A percentile compares a stretch with the other conserved stretches of the same genome.
Conservation (phyloP, 2,797 vertebrate genomes). For the Stomatorhinus walkeri region DNA sequence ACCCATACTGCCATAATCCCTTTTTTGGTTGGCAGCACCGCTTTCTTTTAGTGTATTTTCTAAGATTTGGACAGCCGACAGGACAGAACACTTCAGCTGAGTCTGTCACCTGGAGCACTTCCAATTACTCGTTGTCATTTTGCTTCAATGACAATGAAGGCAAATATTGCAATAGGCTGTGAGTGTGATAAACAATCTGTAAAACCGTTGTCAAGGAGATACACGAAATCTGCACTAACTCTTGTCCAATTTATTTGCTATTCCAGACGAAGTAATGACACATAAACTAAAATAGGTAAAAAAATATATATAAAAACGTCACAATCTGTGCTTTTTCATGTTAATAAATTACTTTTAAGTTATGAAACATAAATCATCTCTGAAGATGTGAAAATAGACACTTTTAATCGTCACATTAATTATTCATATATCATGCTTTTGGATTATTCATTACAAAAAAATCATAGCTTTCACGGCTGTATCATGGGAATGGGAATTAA, state of each 20-base stretch:
- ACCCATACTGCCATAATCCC: background rate
- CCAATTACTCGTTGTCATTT: conserved; percentile 14
- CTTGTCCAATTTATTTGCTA: background rate
- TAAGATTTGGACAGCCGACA: background rate
- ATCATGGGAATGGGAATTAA: background rate
- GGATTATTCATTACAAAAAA: background rate
- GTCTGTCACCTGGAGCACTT: background rate
- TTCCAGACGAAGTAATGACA: background rate
- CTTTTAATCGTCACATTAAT: background rate
- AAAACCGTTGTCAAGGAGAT: background rate
- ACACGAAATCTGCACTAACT: background rate
- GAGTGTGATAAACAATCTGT: background rate
- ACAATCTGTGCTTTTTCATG: background rate
- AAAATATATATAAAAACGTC: background rate
- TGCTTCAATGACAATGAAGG: conserved; percentile 1
- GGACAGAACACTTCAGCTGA: background rate
- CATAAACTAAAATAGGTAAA: background rate
- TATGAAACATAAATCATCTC: background rate
- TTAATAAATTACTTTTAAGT: background rate
- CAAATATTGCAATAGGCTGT: background rate
- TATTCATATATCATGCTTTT: background rate
- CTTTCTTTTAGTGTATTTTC: background rate
- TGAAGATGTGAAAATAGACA: background rate
- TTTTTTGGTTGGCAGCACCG: background rate
- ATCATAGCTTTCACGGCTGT: background rate